Evolutionary conservation across 2,797 vertebrate genomes (phyloP).

Genomic region (Phoeniculus purpureus): DNA sequence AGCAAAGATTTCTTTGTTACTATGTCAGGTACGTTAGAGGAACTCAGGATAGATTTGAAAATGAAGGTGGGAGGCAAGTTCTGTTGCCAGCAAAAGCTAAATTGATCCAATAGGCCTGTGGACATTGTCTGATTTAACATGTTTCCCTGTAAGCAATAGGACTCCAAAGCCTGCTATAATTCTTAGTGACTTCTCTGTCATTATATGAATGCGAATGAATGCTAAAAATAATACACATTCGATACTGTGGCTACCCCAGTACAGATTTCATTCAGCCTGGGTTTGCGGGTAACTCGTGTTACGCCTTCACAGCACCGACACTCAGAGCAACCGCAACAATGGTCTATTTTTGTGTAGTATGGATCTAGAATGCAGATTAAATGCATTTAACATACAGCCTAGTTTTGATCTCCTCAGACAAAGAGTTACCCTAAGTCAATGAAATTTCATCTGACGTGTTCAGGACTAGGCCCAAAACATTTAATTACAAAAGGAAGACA

Average conservation of each 20-base stretch:
- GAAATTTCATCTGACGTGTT: neutral
- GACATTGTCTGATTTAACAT: neutral
- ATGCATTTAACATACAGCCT: neutral
- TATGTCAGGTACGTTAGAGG: neutral
- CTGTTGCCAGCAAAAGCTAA: neutral
- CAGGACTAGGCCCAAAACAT: neutral
- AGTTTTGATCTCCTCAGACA: neutral
- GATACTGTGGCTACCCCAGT: neutral
- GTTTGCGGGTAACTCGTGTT: neutral
- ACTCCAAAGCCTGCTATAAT: neutral
- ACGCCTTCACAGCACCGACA: neutral
- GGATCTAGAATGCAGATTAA: neutral
- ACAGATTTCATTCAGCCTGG: neutral
- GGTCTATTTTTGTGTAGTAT: neutral
- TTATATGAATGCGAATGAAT: neutral
- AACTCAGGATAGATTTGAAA: neutral
- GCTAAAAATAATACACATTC: slow-evolving; percentile 13
- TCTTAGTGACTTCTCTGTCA: neutral
- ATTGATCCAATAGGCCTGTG: neutral
- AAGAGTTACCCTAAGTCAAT: neutral
- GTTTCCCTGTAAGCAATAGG: neutral
- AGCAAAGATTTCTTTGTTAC: neutral
- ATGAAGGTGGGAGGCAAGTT: neutral
- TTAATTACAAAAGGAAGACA: neutral
- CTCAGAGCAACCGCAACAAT: neutral